Evolutionary conservation across 1,140 invertebrate genomes (phyloP), one percentile per base, ranked within the genome.

Genomic region (Leptestheria dahalacensis): DNA sequence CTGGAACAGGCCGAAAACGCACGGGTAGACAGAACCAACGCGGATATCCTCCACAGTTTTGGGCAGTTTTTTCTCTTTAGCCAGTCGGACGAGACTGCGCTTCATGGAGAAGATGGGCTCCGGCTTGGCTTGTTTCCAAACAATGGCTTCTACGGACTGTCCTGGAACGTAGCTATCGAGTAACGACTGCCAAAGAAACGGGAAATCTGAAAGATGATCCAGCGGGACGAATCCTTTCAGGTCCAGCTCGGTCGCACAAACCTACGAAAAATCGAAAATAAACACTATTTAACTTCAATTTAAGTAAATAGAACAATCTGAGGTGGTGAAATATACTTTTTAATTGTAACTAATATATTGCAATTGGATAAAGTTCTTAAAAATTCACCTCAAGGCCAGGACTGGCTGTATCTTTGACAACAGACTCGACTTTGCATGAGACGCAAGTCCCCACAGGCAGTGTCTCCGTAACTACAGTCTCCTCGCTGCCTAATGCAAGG

Each of bases 131-230:
- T n/a, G 48, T 3, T 29, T 20, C 4, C 33, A 60, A n/a, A 60
- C 18, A 28, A 60, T 49, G 15, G 48, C 49, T n/a, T 60, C 58
- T 3, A 60, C 29, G 9, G 18, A 15, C 25, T 60, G 24, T 10
- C 58, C 58, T 10, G 28, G n/a, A 33, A 23, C 20, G 4, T 33
- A 60, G 29, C 48, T 50, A 49, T 50, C 12, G n/a, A 60, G 49
- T 28, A 60, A 20, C 0, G 29, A 24, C 1, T 48, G 10, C 9
- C 24, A n/a, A 23, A 52, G 21, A 20, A 33, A 29, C 18, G 48
- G 49, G 26, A 52, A 50, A 41, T 60, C 58, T 0, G 58, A 60
- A 21, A 60, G 12, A 53, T 60, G 58, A 23, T 29, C 51, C 11
- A 33, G 47, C 1, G 58, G 58, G 26, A 60, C 51, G 15, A 60